Base-by-base conservation (phyloP, 2,888 invertebrate genomes). In the Lithophane socia region DNA sequence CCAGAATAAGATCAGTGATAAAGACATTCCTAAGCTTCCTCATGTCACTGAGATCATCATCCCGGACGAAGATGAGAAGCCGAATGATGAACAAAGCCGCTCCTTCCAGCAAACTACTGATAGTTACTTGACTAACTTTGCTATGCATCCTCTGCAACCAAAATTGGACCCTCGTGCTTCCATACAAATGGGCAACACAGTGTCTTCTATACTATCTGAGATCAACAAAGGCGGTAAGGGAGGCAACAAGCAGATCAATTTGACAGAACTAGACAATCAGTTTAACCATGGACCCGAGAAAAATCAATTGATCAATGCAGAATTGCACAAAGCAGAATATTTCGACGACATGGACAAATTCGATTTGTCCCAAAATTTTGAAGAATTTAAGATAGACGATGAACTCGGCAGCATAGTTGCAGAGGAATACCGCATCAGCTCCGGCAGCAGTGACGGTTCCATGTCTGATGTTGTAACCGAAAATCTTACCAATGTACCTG, bases 371-470 rank as follows among this genome's bases (percentile, higher is more conserved):
- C 98, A 98, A 92, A 98, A 98, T 93, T 98, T 98, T 90, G 98
- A 98, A 91, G 98, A 98, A 91, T 98, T 98, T 92, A 98, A 98
- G 91, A 96, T 98, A 88, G 98, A 98, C 91, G 98, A 98, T 92
- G 98, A 98, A 92, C 97, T 97, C 83, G 94, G 96, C 80, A 95
- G 96, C 86, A 94, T 96, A 82, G 95, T 94, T 84, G 96, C 97
- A 86, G 96, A 97, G 90, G 96, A 97, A 92, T 96, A 97, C 89
- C 95, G 96, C 86, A 97, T 97, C 84, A 97, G 97, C 93, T 96
- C 97, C 79, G 96, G 96, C 58, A 96, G 96, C 92, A 96, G 96
- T 89, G 97, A 96, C 89, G 95, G 94, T 84, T 96, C 96, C 83
- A 92, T 94, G 75, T 95, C 95, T 16, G 96, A 96, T 86, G 94